These are phyloP conservation scores for Phalanger gymnotis DNA, from an alignment of 2,797 vertebrate genomes.

Conservation along the genomic window DNA sequence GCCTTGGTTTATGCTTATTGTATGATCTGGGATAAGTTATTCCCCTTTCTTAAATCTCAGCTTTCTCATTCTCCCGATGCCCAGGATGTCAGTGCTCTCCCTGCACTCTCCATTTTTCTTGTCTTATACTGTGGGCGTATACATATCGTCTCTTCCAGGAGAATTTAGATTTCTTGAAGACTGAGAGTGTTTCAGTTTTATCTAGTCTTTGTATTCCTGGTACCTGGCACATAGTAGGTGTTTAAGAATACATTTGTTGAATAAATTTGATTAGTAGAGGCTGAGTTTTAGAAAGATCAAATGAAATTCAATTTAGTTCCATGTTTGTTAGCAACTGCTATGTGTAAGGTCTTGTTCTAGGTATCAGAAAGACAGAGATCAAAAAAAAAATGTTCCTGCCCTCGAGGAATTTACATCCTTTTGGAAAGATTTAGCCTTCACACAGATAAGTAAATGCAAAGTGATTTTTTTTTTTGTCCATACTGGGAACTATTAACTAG, in stretches of 20 bases:
- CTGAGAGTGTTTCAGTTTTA: neutral
- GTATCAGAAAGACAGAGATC: neutral
- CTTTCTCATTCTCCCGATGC: neutral
- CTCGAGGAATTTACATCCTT: neutral
- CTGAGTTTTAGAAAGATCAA: neutral
- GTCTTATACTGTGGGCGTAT: neutral
- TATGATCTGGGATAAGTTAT: neutral
- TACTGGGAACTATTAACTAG: neutral
- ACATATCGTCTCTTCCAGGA: neutral
- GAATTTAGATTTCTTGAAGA: neutral
- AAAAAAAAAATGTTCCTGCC: neutral
- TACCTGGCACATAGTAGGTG: neutral
- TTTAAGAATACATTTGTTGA: neutral
- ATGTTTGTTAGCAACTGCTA: neutral
- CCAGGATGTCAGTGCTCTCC: neutral
- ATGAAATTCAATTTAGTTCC: neutral
- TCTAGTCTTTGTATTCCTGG: neutral
- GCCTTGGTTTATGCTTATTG: neutral
- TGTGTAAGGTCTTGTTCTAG: neutral
- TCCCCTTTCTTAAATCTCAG: neutral
- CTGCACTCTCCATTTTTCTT: neutral
- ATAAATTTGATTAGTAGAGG: neutral
- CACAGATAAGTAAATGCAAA: neutral
- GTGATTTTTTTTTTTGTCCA: neutral
- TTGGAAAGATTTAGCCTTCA: neutral